Base-by-base conservation (phyloP, 2,888 invertebrate species). In the Cenopis cana region DNA sequence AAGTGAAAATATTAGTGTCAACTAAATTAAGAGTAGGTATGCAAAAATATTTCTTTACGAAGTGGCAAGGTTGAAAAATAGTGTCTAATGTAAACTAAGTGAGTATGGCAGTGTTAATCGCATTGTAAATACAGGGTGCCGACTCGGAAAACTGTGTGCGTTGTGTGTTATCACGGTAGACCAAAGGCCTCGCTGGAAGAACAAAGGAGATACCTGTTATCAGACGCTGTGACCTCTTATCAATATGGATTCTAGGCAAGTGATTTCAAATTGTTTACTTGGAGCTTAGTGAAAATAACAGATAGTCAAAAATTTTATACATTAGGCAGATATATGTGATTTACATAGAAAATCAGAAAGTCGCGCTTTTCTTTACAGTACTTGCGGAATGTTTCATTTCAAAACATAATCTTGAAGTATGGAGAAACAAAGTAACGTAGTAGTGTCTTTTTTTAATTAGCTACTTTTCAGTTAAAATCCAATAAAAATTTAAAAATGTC, bases 71-170 rank as follows among this genome's bases (percentile, higher is more conserved):
- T 89, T 89, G 85, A 85, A 88, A 87, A 89, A 88, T 88, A 89
- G 90, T 89, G 89, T 85, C 89, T 87, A 90, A 91, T 92, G 91
- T 90, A 89, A 88, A 90, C 89, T 89, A 88, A 87, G 87, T 86
- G 84, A 87, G 86, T 84, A 88, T 87, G 84, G 88, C 82, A 77
- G 82, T 88, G 91, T 82, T 93, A 93, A 93, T 92, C 93, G 86
- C 80, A 87, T 78, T 82, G 81, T 90, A 92, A 93, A 93, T 88
- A 93, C 77, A 81, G 81, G 86, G 85, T 85, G 84, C 79, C 81
- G 80, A 79, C 83, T 83, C 56, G 20, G 84, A 81, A 82, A 79
- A 79, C 80, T 81, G 74, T 89, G 89, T 90, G 83, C 89, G 81
- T 80, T 84, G 80, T 79, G 79, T 88, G 82, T 91, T 91, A 91